Percentiles rank a stretch among this genome's conserved stretches.
phyloP scores from a whole-genome alignment of 1,140 invertebrate species.

The Drosophila parabipectinata region DNA sequence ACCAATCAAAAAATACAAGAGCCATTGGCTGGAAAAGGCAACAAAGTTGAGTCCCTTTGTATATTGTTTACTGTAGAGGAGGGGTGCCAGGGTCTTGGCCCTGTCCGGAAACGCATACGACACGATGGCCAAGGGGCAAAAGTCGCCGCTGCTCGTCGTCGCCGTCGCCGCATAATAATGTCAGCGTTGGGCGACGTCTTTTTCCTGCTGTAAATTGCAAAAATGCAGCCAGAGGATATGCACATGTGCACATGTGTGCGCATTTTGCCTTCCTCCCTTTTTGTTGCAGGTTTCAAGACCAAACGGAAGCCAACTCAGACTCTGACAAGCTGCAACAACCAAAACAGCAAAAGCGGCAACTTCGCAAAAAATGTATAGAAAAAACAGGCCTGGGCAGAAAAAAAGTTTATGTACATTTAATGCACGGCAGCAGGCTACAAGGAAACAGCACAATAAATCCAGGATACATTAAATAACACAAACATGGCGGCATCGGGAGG shows the following conservation, averaged over 20 bases:
- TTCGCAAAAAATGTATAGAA: conserved; percentile 30
- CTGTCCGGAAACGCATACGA: conserved; percentile 62
- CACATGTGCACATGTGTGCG: conserved; percentile 48
- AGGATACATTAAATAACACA: conserved; percentile 82
- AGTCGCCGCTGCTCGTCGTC: conserved; percentile 67
- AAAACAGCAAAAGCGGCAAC: conserved; percentile 19
- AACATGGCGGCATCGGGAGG: conserved; percentile 4
- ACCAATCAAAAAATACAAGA: neutral
- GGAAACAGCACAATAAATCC: conserved; percentile 80
- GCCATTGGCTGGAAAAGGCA: neutral
- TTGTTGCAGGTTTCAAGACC: conserved; percentile 77
- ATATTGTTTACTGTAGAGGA: conserved; percentile 22
- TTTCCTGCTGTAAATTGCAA: conserved; percentile 77
- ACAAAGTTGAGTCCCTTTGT: conserved; percentile 24
- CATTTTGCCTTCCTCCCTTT: conserved; percentile 38
- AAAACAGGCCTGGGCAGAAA: conserved; percentile 57
- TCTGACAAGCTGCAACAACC: conserved; percentile 53
- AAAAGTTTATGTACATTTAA: conserved; percentile 78
- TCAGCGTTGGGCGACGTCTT: conserved; percentile 78
- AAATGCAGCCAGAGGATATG: conserved; percentile 62
- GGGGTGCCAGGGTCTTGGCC: conserved; percentile 13
- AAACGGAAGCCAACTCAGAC: conserved; percentile 62
- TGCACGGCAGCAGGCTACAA: conserved; percentile 70
- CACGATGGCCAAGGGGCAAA: conserved; percentile 61
- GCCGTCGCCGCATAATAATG: conserved; percentile 78